Conservation (phyloP, 2,888 invertebrate species). For the Yponomeuta cagnagella region DNA sequence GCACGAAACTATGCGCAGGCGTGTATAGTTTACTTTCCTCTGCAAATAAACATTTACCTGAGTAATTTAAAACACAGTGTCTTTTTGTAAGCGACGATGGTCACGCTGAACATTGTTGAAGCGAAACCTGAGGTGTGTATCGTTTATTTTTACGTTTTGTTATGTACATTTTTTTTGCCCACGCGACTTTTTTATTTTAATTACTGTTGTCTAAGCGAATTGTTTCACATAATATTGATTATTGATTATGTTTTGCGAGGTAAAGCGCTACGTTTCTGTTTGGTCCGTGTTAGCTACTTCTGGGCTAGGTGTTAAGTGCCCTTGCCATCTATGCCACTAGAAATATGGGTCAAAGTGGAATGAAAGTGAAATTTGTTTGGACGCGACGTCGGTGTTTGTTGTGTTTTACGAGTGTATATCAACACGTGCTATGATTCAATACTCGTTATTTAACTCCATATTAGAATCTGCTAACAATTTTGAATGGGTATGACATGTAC, state of each 20-base stretch:
- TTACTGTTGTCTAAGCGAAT: background rate
- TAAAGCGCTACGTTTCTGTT: background rate
- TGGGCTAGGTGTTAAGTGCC: background rate
- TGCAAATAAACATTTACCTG: background rate
- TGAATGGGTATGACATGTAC: too few relatives aligned
- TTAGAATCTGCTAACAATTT: too few relatives aligned
- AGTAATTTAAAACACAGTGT: background rate
- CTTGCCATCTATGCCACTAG: background rate
- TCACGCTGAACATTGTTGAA: background rate
- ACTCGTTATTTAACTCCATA: too few relatives aligned
- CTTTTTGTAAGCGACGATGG: background rate
- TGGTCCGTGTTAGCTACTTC: background rate
- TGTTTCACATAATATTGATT: background rate
- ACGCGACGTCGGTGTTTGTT: background rate
- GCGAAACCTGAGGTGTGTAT: background rate
- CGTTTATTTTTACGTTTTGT: background rate
- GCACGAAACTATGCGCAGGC: conserved; percentile 1
- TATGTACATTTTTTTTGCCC: background rate
- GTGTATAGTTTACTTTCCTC: background rate
- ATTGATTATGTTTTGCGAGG: background rate
- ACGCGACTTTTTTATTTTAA: background rate
- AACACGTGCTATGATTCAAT: background rate
- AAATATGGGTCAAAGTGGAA: background rate
- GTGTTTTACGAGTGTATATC: background rate
- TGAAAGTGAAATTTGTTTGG: background rate